These are phyloP conservation scores for Drosophila colorata DNA, from an alignment of 2,888 invertebrate species.

Conservation along the genomic window DNA sequence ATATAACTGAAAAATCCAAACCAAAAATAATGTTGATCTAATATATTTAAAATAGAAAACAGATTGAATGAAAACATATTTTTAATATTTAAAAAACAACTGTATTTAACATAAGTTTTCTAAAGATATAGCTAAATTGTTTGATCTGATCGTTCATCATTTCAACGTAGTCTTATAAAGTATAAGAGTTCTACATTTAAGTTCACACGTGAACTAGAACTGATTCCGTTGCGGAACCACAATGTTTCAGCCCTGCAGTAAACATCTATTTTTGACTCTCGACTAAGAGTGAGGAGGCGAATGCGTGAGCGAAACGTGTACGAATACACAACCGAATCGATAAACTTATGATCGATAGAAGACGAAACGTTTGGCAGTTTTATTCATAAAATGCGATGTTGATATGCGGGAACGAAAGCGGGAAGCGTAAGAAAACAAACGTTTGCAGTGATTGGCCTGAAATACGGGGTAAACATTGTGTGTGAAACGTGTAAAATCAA, in stretches of 20 bases:
- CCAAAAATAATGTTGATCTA: no score
- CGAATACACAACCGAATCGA: conserved; percentile 51
- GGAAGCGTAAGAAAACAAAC: conserved; percentile 36
- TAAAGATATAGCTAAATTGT: no score
- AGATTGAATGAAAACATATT: no score
- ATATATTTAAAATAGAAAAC: no score
- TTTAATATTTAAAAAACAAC: no score
- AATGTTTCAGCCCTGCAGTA: conserved; percentile 48
- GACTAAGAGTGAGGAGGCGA: conserved; percentile 9
- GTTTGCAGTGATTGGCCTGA: conserved; percentile 26
- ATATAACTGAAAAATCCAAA: no score
- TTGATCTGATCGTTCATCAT: no score
- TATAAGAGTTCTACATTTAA: not conserved
- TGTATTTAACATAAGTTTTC: no score
- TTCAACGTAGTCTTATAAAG: not conserved
- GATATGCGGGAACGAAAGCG: conserved; percentile 16
- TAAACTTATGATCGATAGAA: conserved; percentile 72
- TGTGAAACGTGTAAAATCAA: conserved; percentile 50
- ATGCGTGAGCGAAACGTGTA: conserved; percentile 27
- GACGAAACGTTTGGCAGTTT: conserved; percentile 58
- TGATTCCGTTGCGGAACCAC: conserved; percentile 22
- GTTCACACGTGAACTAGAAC: conserved; percentile 7
- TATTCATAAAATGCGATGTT: conserved; percentile 55
- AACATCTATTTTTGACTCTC: conserved; percentile 32
- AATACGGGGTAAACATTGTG: conserved; percentile 47